A percentile compares a stretch with the other conserved stretches of the same genome.
These are phyloP conservation scores for Cynaeus angustus DNA, from an alignment of 2,888 invertebrate species.

Conservation along the genomic window DNA sequence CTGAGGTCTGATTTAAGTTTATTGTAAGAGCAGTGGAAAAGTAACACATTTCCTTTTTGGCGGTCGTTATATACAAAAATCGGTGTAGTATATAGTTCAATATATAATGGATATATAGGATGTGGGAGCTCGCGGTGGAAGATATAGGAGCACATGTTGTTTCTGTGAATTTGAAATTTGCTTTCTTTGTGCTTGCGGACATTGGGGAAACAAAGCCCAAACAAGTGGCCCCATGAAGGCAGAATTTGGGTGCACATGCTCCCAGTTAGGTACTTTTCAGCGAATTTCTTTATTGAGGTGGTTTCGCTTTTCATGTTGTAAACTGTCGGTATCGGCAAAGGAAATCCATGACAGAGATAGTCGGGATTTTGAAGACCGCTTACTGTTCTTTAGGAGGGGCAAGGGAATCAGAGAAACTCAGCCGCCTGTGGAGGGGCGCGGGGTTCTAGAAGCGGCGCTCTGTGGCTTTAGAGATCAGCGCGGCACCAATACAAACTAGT, in stretches of 20 bases:
- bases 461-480: conserved; percentile 51
- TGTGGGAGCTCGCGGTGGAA: not conserved
- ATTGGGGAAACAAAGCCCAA: conserved; percentile 13
- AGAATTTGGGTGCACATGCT: conserved; percentile 12
- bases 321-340: conserved; percentile 50
- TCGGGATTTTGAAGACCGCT: conserved; percentile 51
- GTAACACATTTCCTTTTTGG: no score
- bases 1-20: no score
- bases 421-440: conserved; percentile 46
- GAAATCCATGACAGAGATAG: conserved; percentile 51
- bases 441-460: conserved; percentile 48
- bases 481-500: conserved; percentile 45
- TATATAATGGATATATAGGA: not conserved
- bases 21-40: no score
- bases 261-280: conserved; percentile 24
- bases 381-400: conserved; percentile 48
- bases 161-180: conserved; percentile 10
- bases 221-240: conserved; percentile 6
- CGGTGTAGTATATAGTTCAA: no score
- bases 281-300: conserved; percentile 44
- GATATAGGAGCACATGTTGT: not conserved
- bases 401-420: conserved; percentile 47
- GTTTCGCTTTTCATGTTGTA: conserved; percentile 48
- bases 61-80: no score
- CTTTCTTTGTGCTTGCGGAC: not conserved